Conservation (phyloP, 1,140 invertebrate species). For the Prorops nasuta region DNA sequence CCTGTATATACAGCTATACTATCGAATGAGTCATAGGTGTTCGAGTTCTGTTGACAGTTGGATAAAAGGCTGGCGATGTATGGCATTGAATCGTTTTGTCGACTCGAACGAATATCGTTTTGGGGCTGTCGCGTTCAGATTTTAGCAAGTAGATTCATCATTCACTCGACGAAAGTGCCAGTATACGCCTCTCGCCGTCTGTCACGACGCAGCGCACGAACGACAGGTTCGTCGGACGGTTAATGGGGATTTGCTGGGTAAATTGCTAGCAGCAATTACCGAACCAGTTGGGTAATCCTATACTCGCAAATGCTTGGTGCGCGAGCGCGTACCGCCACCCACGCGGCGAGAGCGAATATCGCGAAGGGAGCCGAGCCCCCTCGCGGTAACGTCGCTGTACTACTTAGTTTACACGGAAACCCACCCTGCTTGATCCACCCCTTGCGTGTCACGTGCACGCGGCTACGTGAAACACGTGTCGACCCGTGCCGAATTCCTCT, state of each 20-base stretch:
- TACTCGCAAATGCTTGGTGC: slow-evolving; percentile 19
- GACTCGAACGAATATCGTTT: too few species aligned
- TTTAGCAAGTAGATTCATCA: background rate
- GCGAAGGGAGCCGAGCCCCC: too few species aligned
- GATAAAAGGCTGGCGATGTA: too few species aligned
- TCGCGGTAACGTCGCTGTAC: too few species aligned
- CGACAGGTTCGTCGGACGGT: slow-evolving; percentile 29
- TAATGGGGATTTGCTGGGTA: slow-evolving; percentile 43
- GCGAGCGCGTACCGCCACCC: too few species aligned
- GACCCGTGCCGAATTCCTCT: slow-evolving; percentile 31
- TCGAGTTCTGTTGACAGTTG: too few species aligned
- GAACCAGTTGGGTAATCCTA: slow-evolving; percentile 42
- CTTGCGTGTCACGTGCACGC: slow-evolving; percentile 38
- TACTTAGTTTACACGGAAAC: slow-evolving; percentile 46
- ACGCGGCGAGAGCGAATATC: too few species aligned
- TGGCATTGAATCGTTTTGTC: too few species aligned
- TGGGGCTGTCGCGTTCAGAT: background rate
- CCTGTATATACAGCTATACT: too few species aligned
- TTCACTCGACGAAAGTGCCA: background rate
- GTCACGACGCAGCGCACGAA: background rate
- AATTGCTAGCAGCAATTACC: slow-evolving; percentile 46
- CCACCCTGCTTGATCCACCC: slow-evolving; percentile 29
- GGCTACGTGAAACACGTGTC: slow-evolving; percentile 19
- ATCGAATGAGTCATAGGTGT: too few species aligned
- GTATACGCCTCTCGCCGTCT: background rate